phyloP scores from a whole-genome alignment of 2,113 vertebrate genomes.

The Zosterops lateralis region DNA sequence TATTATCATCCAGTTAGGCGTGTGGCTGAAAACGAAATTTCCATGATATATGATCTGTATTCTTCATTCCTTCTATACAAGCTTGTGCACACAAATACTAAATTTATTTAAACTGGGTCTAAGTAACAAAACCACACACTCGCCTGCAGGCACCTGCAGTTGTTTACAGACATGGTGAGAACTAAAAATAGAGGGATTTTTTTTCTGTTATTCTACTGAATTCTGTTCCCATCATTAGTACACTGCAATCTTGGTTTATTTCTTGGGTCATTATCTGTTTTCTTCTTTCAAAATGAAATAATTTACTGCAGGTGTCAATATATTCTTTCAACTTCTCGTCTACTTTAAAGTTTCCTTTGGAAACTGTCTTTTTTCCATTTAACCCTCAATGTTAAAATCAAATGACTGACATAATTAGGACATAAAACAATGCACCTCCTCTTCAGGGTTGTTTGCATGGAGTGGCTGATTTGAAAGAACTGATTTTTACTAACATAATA shows the following conservation, averaged over 20 bases:
- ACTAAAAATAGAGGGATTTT: constrained; percentile 23
- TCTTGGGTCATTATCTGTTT: background rate
- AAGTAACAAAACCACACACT: background rate
- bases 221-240: background rate
- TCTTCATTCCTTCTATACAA: background rate
- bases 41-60: background rate
- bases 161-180: background rate
- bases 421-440: background rate
- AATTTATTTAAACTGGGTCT: background rate
- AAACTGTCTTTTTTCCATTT: background rate
- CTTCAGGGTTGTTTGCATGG: background rate
- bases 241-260: background rate
- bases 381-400: background rate
- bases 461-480: background rate
- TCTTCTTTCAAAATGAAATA: background rate
- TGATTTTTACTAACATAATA: background rate
- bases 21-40: constrained; percentile 21
- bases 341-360: background rate
- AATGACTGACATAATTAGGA: background rate
- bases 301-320: background rate
- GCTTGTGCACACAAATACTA: background rate
- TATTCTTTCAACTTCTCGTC: background rate
- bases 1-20: constrained; percentile 3
- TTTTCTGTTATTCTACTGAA: background rate
- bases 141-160: background rate